Base-by-base conservation (phyloP, 2,797 vertebrate genomes). In the Pseudochromis fuscus region DNA sequence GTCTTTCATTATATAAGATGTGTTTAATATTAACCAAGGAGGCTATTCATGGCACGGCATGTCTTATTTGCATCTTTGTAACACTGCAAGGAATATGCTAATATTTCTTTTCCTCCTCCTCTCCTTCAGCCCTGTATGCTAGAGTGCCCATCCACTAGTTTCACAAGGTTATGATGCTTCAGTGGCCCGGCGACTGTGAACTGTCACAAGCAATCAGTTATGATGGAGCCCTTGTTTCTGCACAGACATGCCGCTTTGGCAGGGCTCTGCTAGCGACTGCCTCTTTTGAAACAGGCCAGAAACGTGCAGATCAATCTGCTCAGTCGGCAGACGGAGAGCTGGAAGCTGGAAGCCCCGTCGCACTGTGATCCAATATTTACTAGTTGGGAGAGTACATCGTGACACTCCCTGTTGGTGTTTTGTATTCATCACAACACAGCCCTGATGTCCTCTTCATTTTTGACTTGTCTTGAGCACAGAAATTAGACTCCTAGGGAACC, bases 131-230 rank as follows among this genome's bases (percentile, higher is more conserved):
- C n/a, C 58, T 84, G 77, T 68, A 86, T 89, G 87, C 88, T 83
- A 89, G 79, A 92, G 74, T 87, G 86, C 87, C 84, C 81, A 67
- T 91, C 85, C 91, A 87, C 90, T 89, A 83, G 86, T 87, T 89
- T 85, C 89, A 90, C 90, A 92, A 93, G 91, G 91, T 91, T 92
- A 91, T 83, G 88, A 91, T 87, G 89, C 92, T 91, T 89, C 91
- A 91, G 86, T 90, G 90, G 91, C 88, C 88, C 74, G 67, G 89
- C 84, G 83, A 92, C 91, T 91, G 90, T 88, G 89, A 91, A 90
- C 92, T 93, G 92, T 93, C 90, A 92, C 89, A 91, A 90, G 85
- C 82, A 88, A 93, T 93, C 90, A 92, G 78, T 79, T 86, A 83
- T 90, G 89, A 92, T 90, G 87, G 87, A 92, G 89, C 87, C 89